Evolutionary conservation across 2,797 vertebrate genomes (phyloP).

Genomic region (Clamator glandarius): DNA sequence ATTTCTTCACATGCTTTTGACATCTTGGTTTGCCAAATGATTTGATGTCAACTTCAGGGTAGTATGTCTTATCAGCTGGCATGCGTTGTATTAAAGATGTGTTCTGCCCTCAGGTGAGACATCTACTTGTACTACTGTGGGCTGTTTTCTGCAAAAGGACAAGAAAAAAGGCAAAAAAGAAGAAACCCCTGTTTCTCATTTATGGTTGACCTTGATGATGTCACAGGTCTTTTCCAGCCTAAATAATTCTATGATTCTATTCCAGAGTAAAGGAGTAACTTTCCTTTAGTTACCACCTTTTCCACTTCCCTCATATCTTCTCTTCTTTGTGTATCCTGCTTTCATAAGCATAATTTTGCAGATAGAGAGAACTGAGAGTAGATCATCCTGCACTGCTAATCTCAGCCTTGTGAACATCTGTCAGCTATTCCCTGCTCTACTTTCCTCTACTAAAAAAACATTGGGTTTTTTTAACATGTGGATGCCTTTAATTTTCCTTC

Average conservation of each 20-base stretch:
- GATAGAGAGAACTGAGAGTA: not conserved
- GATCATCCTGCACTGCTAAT: not conserved
- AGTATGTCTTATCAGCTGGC: not conserved
- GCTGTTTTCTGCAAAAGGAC: not conserved
- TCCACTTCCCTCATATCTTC: not conserved
- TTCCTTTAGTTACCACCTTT: not conserved
- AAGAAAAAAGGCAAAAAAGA: not conserved
- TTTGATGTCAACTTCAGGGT: not conserved
- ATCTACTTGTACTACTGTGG: not conserved
- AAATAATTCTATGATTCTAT: not conserved
- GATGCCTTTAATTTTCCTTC: not conserved
- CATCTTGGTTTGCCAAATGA: not conserved
- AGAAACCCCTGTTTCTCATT: not conserved
- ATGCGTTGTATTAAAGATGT: not conserved
- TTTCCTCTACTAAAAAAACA: not conserved
- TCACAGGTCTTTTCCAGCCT: not conserved
- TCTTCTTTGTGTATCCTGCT: not conserved
- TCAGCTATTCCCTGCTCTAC: not conserved
- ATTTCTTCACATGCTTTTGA: not conserved
- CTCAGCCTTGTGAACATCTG: not conserved
- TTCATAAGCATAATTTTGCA: not conserved
- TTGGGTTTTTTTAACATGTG: not conserved
- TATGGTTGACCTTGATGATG: not conserved
- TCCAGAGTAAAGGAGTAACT: not conserved
- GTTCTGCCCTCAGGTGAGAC: not conserved